Percentiles rank a stretch among this genome's conserved stretches.
Evolutionary conservation across 2,797 vertebrate genomes (phyloP).

Genomic region (Anableps anableps): DNA sequence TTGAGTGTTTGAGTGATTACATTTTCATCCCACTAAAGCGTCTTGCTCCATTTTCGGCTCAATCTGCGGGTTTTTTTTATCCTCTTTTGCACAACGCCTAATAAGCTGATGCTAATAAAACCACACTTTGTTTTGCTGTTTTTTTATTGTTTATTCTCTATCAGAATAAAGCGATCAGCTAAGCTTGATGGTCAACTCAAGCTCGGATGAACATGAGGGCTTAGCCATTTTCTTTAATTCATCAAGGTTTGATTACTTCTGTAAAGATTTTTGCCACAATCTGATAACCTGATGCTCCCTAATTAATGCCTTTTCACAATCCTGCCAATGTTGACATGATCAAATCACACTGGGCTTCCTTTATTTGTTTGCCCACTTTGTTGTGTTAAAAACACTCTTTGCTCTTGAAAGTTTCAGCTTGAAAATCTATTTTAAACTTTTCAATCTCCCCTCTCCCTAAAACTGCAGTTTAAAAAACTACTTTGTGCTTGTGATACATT

Average conservation of each 20-base stretch:
- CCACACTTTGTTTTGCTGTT: slow-evolving; percentile 68
- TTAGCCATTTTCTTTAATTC: slow-evolving; percentile 84
- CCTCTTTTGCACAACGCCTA: slow-evolving; percentile 50
- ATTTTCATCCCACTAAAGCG: slow-evolving; percentile 74
- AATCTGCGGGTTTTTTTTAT: slow-evolving; percentile 65
- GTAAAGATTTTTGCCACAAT: slow-evolving; percentile 76
- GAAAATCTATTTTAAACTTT: slow-evolving; percentile 59
- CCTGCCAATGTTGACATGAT: slow-evolving; percentile 70
- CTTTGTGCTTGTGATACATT: too few species aligned
- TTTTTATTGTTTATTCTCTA: slow-evolving; percentile 63
- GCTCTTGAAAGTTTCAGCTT: slow-evolving; percentile 70
- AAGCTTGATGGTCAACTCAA: slow-evolving; percentile 74
- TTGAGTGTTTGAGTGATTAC: slow-evolving; percentile 74
- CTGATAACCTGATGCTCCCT: slow-evolving; percentile 79
- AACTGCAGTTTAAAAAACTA: slow-evolving; percentile 62
- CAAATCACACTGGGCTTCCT: slow-evolving; percentile 57
- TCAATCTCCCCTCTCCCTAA: slow-evolving; percentile 54
- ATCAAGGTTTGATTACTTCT: slow-evolving; percentile 89
- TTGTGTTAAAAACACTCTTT: slow-evolving; percentile 56
- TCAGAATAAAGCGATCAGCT: slow-evolving; percentile 67
- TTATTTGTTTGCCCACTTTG: slow-evolving; percentile 47
- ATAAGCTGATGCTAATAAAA: slow-evolving; percentile 76
- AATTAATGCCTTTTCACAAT: slow-evolving; percentile 79
- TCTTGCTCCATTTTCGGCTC: slow-evolving; percentile 66
- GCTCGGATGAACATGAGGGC: slow-evolving; percentile 77